phyloP scores from a whole-genome alignment of 2,888 invertebrate genomes.

The Dorcus parallelipipedus region DNA sequence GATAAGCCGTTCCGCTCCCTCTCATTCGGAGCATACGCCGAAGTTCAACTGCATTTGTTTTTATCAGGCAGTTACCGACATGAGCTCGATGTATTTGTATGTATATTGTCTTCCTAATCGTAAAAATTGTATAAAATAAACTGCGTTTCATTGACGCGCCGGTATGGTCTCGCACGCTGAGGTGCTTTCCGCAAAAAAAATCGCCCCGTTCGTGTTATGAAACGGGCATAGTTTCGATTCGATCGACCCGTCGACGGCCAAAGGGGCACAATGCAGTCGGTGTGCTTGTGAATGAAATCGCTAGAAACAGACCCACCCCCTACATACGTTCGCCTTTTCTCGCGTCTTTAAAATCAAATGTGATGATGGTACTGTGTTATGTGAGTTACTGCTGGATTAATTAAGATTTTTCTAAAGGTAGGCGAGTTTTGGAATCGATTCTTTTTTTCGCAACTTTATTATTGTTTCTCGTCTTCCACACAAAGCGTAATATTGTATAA shows the following conservation, averaged over 20 bases:
- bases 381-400: background rate
- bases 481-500: no score
- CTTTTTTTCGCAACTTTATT: no score
- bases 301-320: slow-evolving; percentile 29
- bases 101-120: slow-evolving; percentile 37
- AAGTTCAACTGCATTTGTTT: slow-evolving; percentile 27
- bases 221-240: slow-evolving; percentile 17
- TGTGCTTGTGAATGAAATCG: slow-evolving; percentile 29
- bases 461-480: no score
- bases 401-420: background rate
- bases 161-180: no score
- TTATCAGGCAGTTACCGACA: slow-evolving; percentile 36
- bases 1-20: background rate
- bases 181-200: slow-evolving; percentile 1
- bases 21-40: slow-evolving; percentile 3
- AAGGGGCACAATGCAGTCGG: slow-evolving; percentile 17
- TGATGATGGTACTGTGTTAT: background rate
- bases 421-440: no score
- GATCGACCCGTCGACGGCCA: slow-evolving; percentile 21
- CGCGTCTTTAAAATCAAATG: slow-evolving; percentile 11
- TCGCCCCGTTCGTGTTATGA: slow-evolving; percentile 27
- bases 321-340: slow-evolving; percentile 13
- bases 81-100: slow-evolving; percentile 31
- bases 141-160: slow-evolving; percentile 3
- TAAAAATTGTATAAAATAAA: slow-evolving; percentile 16